Evolutionary conservation across 2,113 vertebrate genomes (phyloP).

Genomic region (Picathartes gymnocephalus): DNA sequence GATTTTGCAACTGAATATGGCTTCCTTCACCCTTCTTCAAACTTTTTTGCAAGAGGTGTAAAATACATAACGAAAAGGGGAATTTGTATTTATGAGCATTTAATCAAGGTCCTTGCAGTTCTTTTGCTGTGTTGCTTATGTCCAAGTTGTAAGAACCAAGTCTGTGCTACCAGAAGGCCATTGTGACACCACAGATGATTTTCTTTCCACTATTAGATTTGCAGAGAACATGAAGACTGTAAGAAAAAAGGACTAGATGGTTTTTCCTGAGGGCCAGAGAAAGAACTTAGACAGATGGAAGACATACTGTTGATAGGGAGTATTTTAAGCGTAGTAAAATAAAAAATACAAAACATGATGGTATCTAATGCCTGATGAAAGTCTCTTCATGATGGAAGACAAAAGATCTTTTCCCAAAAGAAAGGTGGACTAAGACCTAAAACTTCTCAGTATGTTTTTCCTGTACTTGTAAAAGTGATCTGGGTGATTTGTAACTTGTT

Average conservation of each 20-base stretch:
- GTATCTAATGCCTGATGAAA: neutral
- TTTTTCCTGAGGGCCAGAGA: neutral
- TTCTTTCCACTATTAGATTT: neutral
- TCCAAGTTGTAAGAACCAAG: neutral
- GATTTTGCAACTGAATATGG: neutral
- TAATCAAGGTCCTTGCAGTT: neutral
- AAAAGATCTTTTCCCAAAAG: neutral
- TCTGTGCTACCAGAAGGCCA: neutral
- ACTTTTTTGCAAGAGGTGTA: neutral
- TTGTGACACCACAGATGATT: neutral
- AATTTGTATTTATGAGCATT: neutral
- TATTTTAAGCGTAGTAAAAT: neutral
- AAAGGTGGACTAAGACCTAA: neutral
- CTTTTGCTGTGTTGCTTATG: fast-evolving
- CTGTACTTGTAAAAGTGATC: neutral
- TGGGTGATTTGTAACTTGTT: neutral
- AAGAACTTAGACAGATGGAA: neutral
- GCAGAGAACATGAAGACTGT: neutral
- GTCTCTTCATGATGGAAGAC: neutral
- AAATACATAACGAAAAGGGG: neutral
- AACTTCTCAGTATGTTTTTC: neutral
- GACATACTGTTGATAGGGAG: fast-evolving
- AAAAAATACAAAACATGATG: neutral
- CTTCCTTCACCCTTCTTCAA: neutral
- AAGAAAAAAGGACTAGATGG: too few relatives aligned